phyloP scores from a whole-genome alignment of 2,888 invertebrate genomes.

The Neoascia interrupta region DNA sequence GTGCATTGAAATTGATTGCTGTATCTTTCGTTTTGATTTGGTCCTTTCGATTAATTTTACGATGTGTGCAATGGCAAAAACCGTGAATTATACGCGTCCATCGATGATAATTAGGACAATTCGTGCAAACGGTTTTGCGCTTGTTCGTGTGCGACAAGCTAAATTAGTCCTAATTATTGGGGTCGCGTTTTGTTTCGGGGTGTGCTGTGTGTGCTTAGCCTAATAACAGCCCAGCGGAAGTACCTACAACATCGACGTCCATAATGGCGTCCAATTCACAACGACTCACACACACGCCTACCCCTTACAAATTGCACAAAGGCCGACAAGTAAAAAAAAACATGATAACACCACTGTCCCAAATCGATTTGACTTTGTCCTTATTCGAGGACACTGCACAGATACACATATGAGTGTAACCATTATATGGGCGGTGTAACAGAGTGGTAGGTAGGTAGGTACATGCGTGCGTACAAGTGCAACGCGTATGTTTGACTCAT shows the following conservation, averaged over 20 bases:
- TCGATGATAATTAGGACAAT: constrained; percentile 53
- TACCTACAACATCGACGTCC: constrained; percentile 11
- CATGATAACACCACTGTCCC: constrained; percentile 32
- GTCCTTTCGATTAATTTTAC: constrained; percentile 12
- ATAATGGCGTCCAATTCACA: constrained; percentile 56
- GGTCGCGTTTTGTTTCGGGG: constrained; percentile 10
- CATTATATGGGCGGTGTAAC: constrained; percentile 31
- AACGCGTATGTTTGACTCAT: constrained; percentile 34
- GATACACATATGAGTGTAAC: background rate
- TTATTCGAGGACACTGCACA: constrained; percentile 41
- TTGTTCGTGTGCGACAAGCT: constrained; percentile 1
- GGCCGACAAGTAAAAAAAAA: constrained; percentile 3
- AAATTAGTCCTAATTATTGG: constrained; percentile 55
- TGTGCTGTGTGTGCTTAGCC: constrained; percentile 41
- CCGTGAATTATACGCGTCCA: constrained; percentile 34
- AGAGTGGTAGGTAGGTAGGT: background rate
- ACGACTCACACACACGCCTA: constrained; percentile 37
- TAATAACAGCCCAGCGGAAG: constrained; percentile 26
- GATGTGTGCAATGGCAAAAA: constrained; percentile 21
- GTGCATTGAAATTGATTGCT: no score
- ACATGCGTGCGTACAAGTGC: constrained; percentile 62
- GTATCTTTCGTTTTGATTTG: background rate
- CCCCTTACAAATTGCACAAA: constrained; percentile 10
- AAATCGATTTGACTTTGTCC: constrained; percentile 63
- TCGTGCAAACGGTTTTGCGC: constrained; percentile 36